Percentiles rank a stretch among this genome's conserved stretches.
Evolutionary conservation across 1,140 invertebrate genomes (phyloP).

Genomic region (Lepidostoma basale): DNA sequence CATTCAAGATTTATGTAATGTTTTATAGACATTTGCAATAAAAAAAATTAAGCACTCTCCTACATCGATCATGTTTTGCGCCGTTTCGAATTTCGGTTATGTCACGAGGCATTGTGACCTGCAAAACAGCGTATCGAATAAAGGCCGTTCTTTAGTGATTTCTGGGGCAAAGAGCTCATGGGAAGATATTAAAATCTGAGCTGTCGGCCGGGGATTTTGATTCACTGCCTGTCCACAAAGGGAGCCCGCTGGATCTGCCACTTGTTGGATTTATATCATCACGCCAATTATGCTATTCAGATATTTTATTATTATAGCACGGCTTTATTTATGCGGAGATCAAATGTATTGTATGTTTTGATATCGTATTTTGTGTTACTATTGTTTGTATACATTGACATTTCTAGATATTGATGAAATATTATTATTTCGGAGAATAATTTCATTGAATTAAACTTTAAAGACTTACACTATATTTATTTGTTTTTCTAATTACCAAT

Average conservation of each 20-base stretch:
- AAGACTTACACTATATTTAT: too few species aligned
- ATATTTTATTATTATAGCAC: conserved; percentile 28
- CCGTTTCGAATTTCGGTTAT: background rate
- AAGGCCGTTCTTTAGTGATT: background rate
- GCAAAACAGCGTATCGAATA: conserved; percentile 1
- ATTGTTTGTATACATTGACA: too few species aligned
- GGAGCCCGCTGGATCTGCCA: conserved; percentile 20
- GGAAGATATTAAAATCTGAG: conserved; percentile 30
- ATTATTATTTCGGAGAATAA: too few species aligned
- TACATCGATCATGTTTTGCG: conserved; percentile 5
- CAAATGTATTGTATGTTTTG: conserved; percentile 1
- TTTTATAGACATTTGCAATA: too few species aligned
- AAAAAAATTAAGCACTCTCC: too few species aligned
- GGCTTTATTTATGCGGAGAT: conserved; percentile 27
- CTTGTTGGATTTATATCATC: conserved; percentile 43
- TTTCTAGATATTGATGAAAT: too few species aligned
- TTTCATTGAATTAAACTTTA: too few species aligned
- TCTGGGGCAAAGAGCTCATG: conserved; percentile 6
- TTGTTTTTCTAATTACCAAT: too few species aligned
- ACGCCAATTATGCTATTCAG: conserved; percentile 39
- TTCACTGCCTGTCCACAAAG: conserved; percentile 25
- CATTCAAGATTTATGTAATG: too few species aligned
- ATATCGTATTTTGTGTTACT: too few species aligned
- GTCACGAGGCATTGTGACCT: background rate
- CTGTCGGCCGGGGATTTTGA: conserved; percentile 19